A percentile compares a stretch with the other conserved stretches of the same genome.
Evolutionary conservation across 2,113 vertebrate genomes (phyloP).

Genomic region (Gavia stellata): DNA sequence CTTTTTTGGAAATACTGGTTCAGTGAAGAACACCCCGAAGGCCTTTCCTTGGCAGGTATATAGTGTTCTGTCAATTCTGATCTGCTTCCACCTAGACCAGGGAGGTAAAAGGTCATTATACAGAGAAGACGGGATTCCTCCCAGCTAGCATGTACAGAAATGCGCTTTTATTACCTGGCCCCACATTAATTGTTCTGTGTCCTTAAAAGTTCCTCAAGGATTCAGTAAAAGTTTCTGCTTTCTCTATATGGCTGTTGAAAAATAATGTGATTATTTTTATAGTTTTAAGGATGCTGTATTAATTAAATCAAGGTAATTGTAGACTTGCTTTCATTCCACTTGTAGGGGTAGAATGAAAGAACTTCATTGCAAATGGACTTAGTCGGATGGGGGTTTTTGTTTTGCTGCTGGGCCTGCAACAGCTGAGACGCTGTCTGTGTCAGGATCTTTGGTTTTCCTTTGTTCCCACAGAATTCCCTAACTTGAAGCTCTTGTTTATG

Average conservation of each 20-base stretch:
- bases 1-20: slow-evolving; percentile 40
- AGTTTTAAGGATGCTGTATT: neutral
- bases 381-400: neutral
- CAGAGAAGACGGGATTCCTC: neutral
- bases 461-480: neutral
- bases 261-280: neutral
- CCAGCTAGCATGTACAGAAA: neutral
- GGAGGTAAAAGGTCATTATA: slow-evolving; percentile 17
- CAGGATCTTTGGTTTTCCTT: neutral
- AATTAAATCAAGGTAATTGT: neutral
- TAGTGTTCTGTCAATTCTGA: neutral
- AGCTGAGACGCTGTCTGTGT: neutral
- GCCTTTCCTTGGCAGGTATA: neutral
- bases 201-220: neutral
- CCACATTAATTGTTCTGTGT: neutral
- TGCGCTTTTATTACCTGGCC: neutral
- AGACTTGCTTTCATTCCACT: neutral
- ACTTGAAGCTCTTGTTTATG: neutral
- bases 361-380: neutral
- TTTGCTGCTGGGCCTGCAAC: neutral
- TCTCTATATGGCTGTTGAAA: neutral
- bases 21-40: slow-evolving; percentile 20
- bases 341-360: neutral
- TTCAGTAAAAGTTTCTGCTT: neutral
- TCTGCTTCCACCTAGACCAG: neutral